Evolutionary conservation across 2,888 invertebrate genomes (phyloP).

Genomic region (Acanthosoma haemorrhoidale): DNA sequence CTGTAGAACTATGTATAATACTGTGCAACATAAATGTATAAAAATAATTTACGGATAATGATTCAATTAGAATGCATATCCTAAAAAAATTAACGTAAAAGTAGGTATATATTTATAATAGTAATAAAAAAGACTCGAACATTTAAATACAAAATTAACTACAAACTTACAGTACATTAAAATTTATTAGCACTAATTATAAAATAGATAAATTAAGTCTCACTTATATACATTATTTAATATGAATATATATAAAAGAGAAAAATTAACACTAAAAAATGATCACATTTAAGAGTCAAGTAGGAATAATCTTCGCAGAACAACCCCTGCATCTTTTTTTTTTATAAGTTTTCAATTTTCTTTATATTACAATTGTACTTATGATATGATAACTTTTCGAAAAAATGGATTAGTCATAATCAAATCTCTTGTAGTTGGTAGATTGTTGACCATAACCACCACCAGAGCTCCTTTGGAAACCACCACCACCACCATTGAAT

Average conservation of each 20-base stretch:
- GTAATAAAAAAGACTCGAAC: too few species aligned
- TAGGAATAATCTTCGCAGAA: too few species aligned
- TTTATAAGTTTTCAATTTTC: background rate
- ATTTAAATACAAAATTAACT: too few species aligned
- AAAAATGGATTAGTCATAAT: background rate
- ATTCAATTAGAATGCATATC: background rate
- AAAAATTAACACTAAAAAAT: too few species aligned
- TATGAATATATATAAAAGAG: too few species aligned
- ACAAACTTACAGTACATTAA: too few species aligned
- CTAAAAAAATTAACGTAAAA: background rate
- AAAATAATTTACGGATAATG: background rate
- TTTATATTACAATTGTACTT: background rate
- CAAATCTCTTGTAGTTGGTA: conserved; percentile 7
- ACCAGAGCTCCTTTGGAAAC: conserved; percentile 6
- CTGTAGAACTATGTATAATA: background rate
- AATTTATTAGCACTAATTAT: too few species aligned
- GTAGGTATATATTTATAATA: background rate
- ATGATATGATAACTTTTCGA: background rate
- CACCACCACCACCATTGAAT: conserved; percentile 27
- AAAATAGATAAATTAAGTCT: too few species aligned
- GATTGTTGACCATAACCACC: conserved; percentile 15
- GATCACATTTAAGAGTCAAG: too few species aligned
- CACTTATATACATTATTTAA: too few species aligned
- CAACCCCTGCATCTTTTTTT: too few species aligned
- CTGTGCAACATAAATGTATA: conserved; percentile 3